Base-by-base conservation (phyloP, 2,797 vertebrate genomes). In the Bradypodion pumilum region DNA sequence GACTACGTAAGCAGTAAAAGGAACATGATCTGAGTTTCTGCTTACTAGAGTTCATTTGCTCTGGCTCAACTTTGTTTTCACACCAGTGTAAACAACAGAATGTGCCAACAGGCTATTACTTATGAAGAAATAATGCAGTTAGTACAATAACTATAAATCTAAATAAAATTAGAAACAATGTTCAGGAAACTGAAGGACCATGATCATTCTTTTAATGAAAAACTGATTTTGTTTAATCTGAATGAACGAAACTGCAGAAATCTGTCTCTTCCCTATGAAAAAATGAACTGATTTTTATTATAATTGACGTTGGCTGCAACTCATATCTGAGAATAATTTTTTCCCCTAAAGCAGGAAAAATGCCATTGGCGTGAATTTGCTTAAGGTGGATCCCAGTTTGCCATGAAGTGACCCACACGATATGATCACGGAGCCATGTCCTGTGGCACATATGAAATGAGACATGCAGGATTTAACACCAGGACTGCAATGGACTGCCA, bases 221-320 rank as follows among this genome's bases (percentile, higher is more conserved):
- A 8, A 79, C 15, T 7, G 37, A 32, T 8, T 52, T 32, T 40
- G 49, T 35, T 5, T 27, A 52, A 27, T 8, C 52, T 37, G 78
- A 37, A 37, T 37, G 78, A 27, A 27, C 63, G 80, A 52, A 27
- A 7, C 15, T 35, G 5, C 19, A 68, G 46, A 77, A 3, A 13
- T 4, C 25, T 27, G 29, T 23, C 35, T 77, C 37, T 21, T 35
- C 23, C 23, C 19, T 77, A 25, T 19, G 21, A 68, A 77, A 83
- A 5, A 0, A 10, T n/a, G 59, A 1, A 3, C 21, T 59, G 29
- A n/a, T 1, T 1, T n/a, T n/a, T n/a, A n/a, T n/a, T n/a, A n/a
- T n/a, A n/a, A n/a, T n/a, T n/a, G n/a, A n/a, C n/a, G n/a, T n/a
- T n/a, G n/a, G n/a, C n/a, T n/a, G n/a, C n/a, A n/a, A n/a, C n/a